Base-by-base conservation (phyloP, 2,113 vertebrate genomes). In the Heteronetta atricapilla region DNA sequence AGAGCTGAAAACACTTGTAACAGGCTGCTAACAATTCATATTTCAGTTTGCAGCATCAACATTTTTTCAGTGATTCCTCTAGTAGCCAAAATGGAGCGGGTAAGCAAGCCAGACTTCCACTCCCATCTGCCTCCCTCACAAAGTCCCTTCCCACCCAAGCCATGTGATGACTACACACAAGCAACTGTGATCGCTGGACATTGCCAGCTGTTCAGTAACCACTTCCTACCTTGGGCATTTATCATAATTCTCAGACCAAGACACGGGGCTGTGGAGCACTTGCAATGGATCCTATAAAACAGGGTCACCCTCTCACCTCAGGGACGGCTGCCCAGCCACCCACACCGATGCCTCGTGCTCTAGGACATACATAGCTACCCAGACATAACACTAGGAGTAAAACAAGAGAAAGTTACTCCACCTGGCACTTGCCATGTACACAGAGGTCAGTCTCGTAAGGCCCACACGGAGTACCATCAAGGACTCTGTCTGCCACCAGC, bases 361-460 rank as follows among this genome's bases (percentile, higher is more conserved):
- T 66, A 42, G 50, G 23, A 58, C 22, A 56, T 3, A 55, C 11
- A 22, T 33, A 50, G 42, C 73, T 82, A 50, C 33, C 50, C 66
- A 81, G 8, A 38, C 3, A 15, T 5, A 33, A 25, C 33, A 36
- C 7, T 4, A 48, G 21, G 48, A 86, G 95, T 25, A 67, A 92
- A 91, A 90, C 29, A 96, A 93, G 38, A 87, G 88, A 96, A 92
- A 66, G 82, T 80, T 93, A 95, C 94, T 85, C 89, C 97, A 99
- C 99, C 99, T 99, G 99, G 98, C 99, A 99, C 93, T 97, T 99
- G 96, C 99, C 99, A 31, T 99, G 98, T 52, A 99, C 98, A 94
- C 99, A 99, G 89, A 99, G 98, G 95, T 99, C 99, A 0, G 97
- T 97, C 97, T 99, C 99, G 0, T 99, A 99, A 14, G 99, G 99